Evolutionary conservation across 1,140 invertebrate species (phyloP).

Genomic region (Spodoptera litura): DNA sequence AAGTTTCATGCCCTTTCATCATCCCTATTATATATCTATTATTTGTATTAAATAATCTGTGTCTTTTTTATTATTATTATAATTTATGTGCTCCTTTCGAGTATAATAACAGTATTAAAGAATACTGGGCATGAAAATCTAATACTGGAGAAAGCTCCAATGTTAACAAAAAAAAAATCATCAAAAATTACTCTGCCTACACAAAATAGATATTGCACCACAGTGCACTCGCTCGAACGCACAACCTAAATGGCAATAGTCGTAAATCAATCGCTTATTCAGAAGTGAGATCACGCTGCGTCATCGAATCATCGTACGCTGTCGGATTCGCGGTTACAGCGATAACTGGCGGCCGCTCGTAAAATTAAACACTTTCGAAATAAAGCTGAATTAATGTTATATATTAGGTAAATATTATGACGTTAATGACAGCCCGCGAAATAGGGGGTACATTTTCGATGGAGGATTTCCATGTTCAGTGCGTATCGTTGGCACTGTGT

Average conservation of each 20-base stretch:
- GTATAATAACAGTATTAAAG: no score
- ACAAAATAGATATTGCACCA: slow-evolving; percentile 7
- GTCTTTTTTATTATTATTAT: no score
- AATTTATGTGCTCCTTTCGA: no score
- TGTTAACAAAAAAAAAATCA: no score
- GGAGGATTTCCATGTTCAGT: neutral
- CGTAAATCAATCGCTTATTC: slow-evolving; percentile 67
- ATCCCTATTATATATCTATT: no score
- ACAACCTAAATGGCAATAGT: slow-evolving; percentile 49
- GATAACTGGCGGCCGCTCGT: slow-evolving; percentile 34
- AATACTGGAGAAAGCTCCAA: no score
- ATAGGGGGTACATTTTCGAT: slow-evolving; percentile 12
- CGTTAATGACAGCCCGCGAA: slow-evolving; percentile 5
- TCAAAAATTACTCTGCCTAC: neutral
- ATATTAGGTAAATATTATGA: slow-evolving; percentile 35
- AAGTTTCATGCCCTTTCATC: no score
- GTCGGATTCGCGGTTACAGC: slow-evolving; percentile 35
- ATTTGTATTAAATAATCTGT: no score
- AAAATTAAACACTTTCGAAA: slow-evolving; percentile 36
- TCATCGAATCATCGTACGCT: slow-evolving; percentile 62
- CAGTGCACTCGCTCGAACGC: slow-evolving; percentile 20
- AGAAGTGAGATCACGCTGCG: slow-evolving; percentile 52
- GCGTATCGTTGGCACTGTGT: neutral
- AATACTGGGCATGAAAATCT: no score
- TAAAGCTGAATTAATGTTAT: slow-evolving; percentile 40